A percentile compares a stretch with the other conserved stretches of the same genome.
phyloP scores from a whole-genome alignment of 2,888 invertebrate genomes.

The Eucriotettix oculatus region DNA sequence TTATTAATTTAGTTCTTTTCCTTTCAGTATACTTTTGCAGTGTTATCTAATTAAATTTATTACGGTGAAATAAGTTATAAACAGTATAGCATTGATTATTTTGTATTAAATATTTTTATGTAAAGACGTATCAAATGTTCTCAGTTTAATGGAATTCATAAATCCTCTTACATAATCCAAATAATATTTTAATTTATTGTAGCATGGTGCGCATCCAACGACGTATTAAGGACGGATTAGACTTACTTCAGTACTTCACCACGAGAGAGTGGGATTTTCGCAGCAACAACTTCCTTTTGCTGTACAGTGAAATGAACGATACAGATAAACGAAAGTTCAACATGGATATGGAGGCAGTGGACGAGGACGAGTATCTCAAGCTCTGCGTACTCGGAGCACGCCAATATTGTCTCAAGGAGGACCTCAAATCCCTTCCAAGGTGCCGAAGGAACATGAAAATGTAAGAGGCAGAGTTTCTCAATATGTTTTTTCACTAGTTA shows the following conservation, averaged over 20 bases:
- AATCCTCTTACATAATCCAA: too few species aligned
- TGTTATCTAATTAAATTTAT: too few species aligned
- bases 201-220: slow-evolving; percentile 48
- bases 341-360: slow-evolving; percentile 29
- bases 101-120: too few species aligned
- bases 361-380: slow-evolving; percentile 47
- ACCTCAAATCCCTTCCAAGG: slow-evolving; percentile 53
- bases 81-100: too few species aligned
- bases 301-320: slow-evolving; percentile 33
- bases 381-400: slow-evolving; percentile 69
- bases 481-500: too few species aligned
- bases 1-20: too few species aligned
- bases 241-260: slow-evolving; percentile 62
- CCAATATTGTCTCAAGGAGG: slow-evolving; percentile 69
- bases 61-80: too few species aligned
- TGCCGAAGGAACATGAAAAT: slow-evolving; percentile 44
- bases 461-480: slow-evolving; percentile 24
- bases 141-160: too few species aligned
- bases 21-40: too few species aligned
- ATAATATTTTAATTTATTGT: slow-evolving; percentile 16
- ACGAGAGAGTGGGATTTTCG: slow-evolving; percentile 65
- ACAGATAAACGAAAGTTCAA: slow-evolving; percentile 42
- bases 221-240: slow-evolving; percentile 41
- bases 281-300: slow-evolving; percentile 38
- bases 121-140: too few species aligned